Conservation (phyloP, 2,888 invertebrate genomes). For the Fragum whitleyi region DNA sequence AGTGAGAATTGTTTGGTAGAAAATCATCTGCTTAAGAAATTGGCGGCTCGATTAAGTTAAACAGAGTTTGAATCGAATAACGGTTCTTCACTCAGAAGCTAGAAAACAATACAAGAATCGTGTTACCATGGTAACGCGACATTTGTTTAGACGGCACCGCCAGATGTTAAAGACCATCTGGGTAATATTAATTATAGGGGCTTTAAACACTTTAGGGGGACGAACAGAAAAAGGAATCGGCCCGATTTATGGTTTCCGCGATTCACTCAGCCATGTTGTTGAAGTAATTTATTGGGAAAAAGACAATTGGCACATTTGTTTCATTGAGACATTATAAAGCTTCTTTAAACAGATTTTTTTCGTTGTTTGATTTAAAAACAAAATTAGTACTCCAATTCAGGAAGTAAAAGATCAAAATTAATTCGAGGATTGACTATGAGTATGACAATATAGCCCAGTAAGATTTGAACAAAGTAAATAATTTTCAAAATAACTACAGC, state of each 20-base stretch:
- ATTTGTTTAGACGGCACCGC: neutral
- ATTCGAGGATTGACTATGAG: no score
- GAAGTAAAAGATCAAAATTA: no score
- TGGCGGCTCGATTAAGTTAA: neutral
- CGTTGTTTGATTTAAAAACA: no score
- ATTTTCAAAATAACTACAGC: no score
- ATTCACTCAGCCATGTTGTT: neutral
- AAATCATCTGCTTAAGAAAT: no score
- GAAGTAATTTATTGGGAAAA: neutral
- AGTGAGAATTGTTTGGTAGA: no score
- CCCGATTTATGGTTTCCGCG: neutral
- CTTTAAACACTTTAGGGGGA: neutral
- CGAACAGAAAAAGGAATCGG: neutral
- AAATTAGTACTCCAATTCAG: no score
- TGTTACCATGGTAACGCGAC: conserved; percentile 16
- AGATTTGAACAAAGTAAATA: no score
- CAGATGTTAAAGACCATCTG: conserved; percentile 17
- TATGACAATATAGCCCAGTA: no score
- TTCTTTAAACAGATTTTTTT: no score
- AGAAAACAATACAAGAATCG: conserved; percentile 1
- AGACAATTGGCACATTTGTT: neutral
- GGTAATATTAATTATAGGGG: neutral
- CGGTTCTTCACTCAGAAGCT: neutral
- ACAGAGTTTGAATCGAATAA: neutral
- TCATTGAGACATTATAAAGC: no score